These are phyloP conservation scores for Cynopterus brachyotis DNA, from an alignment of 2,113 vertebrate species.

Conservation along the genomic window DNA sequence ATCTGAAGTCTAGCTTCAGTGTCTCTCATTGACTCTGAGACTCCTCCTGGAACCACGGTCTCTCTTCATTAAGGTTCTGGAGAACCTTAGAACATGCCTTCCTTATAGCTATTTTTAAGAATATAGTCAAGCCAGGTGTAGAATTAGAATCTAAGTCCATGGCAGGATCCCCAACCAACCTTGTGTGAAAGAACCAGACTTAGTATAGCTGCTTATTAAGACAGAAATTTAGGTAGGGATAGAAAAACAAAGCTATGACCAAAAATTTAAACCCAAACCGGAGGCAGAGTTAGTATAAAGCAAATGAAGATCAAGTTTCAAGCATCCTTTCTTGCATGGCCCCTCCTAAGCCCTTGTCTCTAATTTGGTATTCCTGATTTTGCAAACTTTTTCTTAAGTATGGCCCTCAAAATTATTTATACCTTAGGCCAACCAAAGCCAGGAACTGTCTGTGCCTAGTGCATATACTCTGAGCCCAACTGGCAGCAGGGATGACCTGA, in stretches of 20 bases:
- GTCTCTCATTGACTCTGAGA: background rate
- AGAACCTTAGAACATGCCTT: background rate
- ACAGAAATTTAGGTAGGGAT: background rate
- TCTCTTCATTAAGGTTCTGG: background rate
- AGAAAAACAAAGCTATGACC: background rate
- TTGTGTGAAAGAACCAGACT: background rate
- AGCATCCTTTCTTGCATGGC: background rate
- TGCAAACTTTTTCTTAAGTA: background rate
- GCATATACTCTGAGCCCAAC: background rate
- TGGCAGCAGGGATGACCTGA: background rate
- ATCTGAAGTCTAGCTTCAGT: background rate
- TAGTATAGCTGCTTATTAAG: background rate
- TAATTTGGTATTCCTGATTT: conserved; percentile 6
- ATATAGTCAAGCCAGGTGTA: background rate
- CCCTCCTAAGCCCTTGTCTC: background rate
- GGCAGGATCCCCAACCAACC: background rate
- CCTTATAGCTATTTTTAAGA: background rate
- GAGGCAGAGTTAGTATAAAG: background rate
- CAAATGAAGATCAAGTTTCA: background rate
- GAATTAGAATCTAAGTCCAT: background rate
- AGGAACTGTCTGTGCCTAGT: background rate
- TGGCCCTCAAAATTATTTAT: background rate
- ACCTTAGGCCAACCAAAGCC: background rate
- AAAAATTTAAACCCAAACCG: background rate
- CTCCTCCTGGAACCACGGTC: too few relatives aligned